phyloP scores from a whole-genome alignment of 2,888 invertebrate species.

The Drosophila borealis region DNA sequence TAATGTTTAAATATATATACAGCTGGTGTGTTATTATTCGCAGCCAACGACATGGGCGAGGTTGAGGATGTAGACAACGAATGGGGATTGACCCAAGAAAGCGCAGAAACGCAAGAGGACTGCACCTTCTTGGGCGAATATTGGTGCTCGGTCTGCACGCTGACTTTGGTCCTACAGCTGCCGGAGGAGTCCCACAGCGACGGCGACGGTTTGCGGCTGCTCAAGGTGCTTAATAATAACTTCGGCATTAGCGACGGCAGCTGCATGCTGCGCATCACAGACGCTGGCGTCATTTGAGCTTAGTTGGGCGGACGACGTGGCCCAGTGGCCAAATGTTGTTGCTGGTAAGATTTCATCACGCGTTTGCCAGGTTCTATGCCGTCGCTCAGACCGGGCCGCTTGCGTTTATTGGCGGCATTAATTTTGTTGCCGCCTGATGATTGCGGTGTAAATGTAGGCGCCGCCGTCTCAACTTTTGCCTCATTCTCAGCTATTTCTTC shows the following conservation, averaged over 20 bases:
- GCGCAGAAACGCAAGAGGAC: slow-evolving; percentile 1
- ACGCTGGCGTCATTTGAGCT: slow-evolving; percentile 62
- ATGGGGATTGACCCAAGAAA: slow-evolving; percentile 10
- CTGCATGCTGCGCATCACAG: slow-evolving; percentile 62
- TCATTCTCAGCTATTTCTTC: slow-evolving; percentile 9
- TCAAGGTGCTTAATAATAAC: slow-evolving; percentile 68
- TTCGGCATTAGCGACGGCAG: slow-evolving; percentile 56
- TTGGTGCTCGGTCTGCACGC: slow-evolving; percentile 63
- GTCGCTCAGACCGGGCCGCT: slow-evolving; percentile 92
- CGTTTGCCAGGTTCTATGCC: slow-evolving; percentile 93
- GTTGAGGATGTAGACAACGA: slow-evolving; percentile 29
- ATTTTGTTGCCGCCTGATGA: slow-evolving; percentile 4
- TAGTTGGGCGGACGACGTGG: slow-evolving; percentile 78
- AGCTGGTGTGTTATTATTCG: neutral
- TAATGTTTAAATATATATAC: slow-evolving; percentile 1
- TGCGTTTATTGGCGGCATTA: slow-evolving; percentile 86
- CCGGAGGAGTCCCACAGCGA: slow-evolving; percentile 30
- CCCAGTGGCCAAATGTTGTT: slow-evolving; percentile 87
- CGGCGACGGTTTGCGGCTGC: slow-evolving; percentile 42
- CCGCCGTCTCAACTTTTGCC: slow-evolving; percentile 17
- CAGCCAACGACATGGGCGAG: slow-evolving; percentile 22
- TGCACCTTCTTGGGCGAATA: slow-evolving; percentile 49
- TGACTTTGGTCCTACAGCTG: slow-evolving; percentile 51
- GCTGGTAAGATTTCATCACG: slow-evolving; percentile 90
- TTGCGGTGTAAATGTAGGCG: slow-evolving; percentile 14